These are phyloP conservation scores for Cossypha dichroa DNA, from an alignment of 2,797 vertebrate genomes.

Conservation along the genomic window DNA sequence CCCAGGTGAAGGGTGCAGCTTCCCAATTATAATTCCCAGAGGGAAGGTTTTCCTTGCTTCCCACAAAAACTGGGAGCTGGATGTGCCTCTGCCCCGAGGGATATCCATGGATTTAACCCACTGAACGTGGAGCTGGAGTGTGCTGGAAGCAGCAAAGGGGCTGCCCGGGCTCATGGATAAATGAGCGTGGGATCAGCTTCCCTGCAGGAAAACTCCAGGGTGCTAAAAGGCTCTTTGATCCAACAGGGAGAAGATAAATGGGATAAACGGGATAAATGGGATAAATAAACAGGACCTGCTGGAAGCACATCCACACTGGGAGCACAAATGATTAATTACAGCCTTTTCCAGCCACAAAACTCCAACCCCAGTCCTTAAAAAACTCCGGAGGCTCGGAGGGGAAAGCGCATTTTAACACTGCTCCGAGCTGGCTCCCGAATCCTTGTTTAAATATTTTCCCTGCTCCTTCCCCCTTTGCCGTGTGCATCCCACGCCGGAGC, in stretches of 20 bases:
- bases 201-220: neutral
- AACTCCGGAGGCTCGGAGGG: neutral
- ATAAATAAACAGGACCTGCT: neutral
- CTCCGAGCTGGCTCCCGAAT: slow-evolving; percentile 16
- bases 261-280: slow-evolving; percentile 9
- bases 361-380: neutral
- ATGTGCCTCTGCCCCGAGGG: neutral
- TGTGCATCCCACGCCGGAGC: slow-evolving; percentile 17
- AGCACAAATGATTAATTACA: slow-evolving; percentile 1
- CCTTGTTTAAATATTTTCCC: slow-evolving; percentile 54
- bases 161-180: neutral
- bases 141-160: neutral
- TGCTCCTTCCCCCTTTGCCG: neutral
- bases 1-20: neutral
- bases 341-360: neutral
- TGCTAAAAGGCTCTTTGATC: slow-evolving; percentile 20
- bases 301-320: neutral
- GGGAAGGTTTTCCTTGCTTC: neutral
- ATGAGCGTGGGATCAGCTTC: neutral
- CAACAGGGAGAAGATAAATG: neutral
- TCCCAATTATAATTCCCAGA: neutral
- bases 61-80: neutral
- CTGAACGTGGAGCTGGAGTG: neutral
- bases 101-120: neutral
- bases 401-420: neutral